Evolutionary conservation across 2,113 vertebrate species (phyloP), one percentile per base, ranked within the genome.

Genomic region (Hemiscyllium ocellatum): DNA sequence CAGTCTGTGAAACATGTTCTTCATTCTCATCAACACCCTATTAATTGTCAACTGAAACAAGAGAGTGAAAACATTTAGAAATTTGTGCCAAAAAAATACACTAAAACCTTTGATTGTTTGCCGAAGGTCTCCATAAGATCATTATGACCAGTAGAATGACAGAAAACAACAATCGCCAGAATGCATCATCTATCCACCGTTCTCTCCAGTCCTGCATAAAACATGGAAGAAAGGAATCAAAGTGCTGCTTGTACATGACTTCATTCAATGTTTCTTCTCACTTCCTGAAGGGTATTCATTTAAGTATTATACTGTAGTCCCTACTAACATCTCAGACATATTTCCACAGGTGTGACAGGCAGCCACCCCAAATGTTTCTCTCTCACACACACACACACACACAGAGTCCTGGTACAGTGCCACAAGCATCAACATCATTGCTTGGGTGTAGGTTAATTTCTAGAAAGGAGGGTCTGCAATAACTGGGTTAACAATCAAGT

Each of bases 141-240:
- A 99, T 99, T 97, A 99, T 99, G 96, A 99, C 99, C 97, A 99
- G 98, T 96, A 99, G 98, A 95, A 99, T 99, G 97, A 99, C 98
- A 96, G 99, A 99, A 97, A 99, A 99, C 91, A 99, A 97, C 61
- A 99, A 98, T 12, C 99, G 97, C 99, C 99, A 99, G 97, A 99
- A 99, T 89, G 99, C 99, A 96, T 99, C 99, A 86, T 99, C 99
- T 0, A 99, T 98, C 99, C 99, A 99, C n/a, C 99, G 97, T 96
- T 99, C 98, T 96, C 98, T 98, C 99, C 99, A 99, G 96, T 98
- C 98, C 99, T 99, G 97, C 95, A 96, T 95, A 95, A 66, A 24
- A 96, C 89, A 69, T 61, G 29, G 90, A 96, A 95, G 72, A 4
- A 33, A 96, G 52, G 89, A 37, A 66, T 91, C 89, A 91, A 66